Percentiles rank a stretch among this genome's conserved stretches.
Evolutionary conservation across 2,888 invertebrate species (phyloP).

Genomic region (Apotomis betuletana): DNA sequence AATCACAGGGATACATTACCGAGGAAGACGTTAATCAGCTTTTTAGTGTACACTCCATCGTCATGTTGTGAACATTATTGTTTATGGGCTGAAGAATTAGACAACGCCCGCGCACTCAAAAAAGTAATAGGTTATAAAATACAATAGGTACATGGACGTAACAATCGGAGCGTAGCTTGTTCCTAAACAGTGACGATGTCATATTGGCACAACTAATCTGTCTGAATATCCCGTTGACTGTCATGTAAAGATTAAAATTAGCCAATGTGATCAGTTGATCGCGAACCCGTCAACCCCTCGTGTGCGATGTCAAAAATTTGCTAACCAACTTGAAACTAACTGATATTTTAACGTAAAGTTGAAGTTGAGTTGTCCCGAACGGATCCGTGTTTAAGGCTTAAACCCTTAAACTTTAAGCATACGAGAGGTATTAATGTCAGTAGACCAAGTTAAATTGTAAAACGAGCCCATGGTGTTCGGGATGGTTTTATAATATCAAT

Average conservation of each 20-base stretch:
- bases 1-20: slow-evolving; percentile 34
- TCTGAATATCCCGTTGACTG: slow-evolving; percentile 1
- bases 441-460: slow-evolving; percentile 49
- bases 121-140: neutral
- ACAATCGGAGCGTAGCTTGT: slow-evolving; percentile 1
- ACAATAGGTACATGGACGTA: neutral
- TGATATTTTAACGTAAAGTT: too few species aligned
- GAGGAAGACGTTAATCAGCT: slow-evolving; percentile 2
- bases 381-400: too few species aligned
- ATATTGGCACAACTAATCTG: slow-evolving; percentile 1
- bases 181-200: slow-evolving; percentile 4
- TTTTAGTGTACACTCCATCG: neutral
- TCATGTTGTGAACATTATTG: neutral
- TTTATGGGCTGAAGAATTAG: neutral
- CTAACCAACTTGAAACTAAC: too few species aligned
- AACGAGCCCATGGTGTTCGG: slow-evolving; percentile 45
- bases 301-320: too few species aligned
- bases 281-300: neutral
- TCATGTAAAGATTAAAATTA: neutral
- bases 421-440: slow-evolving; percentile 32
- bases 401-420: too few species aligned
- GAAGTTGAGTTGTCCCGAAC: too few species aligned
- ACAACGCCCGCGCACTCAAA: neutral
- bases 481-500: slow-evolving; percentile 61
- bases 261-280: neutral